Conservation (phyloP, 2,113 vertebrate genomes). For the Anseranas semipalmata region DNA sequence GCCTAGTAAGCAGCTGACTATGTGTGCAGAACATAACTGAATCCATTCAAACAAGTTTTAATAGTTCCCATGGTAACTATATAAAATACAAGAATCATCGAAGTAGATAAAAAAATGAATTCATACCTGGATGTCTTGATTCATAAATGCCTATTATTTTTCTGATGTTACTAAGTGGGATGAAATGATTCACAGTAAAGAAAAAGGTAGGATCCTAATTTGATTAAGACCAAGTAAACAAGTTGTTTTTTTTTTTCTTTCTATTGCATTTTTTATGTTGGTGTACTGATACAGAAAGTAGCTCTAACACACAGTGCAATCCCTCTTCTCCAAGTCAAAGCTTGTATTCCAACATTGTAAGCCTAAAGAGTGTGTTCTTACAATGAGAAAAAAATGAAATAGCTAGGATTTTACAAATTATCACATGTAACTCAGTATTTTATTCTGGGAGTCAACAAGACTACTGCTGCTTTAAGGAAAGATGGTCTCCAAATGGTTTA, state of each 20-base stretch:
- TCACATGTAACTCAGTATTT: not conserved
- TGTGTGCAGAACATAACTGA: not conserved
- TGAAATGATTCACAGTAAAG: not conserved
- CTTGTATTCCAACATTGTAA: not conserved
- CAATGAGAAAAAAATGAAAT: not conserved
- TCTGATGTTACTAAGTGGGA: not conserved
- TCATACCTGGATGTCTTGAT: not conserved
- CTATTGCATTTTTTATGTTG: not conserved
- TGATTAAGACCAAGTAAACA: not conserved
- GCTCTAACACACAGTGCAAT: not conserved
- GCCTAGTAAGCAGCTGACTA: not conserved
- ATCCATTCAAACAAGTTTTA: not conserved
- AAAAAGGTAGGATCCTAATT: not conserved
- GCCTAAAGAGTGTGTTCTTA: not conserved
- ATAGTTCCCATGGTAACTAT: not conserved
- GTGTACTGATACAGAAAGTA: not conserved
- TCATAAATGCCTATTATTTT: not conserved
- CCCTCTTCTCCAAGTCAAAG: not conserved
- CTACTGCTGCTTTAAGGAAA: slow-evolving; percentile 82
- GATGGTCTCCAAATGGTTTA: slow-evolving; percentile 73
- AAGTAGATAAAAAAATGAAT: not conserved
- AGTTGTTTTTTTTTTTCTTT: not conserved
- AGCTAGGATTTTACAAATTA: not conserved
- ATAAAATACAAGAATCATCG: not conserved
- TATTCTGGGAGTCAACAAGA: slow-evolving; percentile 27